These are phyloP conservation scores for Galerucella pusilla DNA, from an alignment of 2,888 invertebrate genomes.

Conservation along the genomic window DNA sequence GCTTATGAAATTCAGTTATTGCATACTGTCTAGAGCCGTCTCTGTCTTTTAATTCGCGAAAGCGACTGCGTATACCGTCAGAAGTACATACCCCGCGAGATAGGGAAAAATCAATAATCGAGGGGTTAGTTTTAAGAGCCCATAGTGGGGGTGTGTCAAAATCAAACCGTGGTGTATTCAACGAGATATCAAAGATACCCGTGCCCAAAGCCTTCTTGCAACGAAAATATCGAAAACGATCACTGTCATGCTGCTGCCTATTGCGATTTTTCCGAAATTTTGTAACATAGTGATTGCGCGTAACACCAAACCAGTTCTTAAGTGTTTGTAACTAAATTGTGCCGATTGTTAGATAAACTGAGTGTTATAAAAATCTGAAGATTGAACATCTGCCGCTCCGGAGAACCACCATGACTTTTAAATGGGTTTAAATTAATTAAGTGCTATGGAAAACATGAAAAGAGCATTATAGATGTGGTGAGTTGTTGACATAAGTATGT, in stretches of 20 bases:
- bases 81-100: constrained; percentile 46
- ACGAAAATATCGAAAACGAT: constrained; percentile 25
- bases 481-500: constrained; percentile 22
- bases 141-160: constrained; percentile 61
- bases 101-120: constrained; percentile 59
- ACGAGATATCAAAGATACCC: constrained; percentile 25
- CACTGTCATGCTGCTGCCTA: constrained; percentile 28
- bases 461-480: constrained; percentile 26
- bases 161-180: constrained; percentile 35
- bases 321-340: constrained; percentile 18
- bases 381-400: constrained; percentile 36
- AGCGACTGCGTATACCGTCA: constrained; percentile 57
- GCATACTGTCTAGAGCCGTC: not conserved
- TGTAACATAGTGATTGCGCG: constrained; percentile 21
- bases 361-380: constrained; percentile 19
- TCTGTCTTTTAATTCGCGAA: constrained; percentile 23
- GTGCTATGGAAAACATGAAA: constrained; percentile 12
- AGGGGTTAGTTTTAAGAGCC: constrained; percentile 49
- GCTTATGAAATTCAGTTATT: not conserved
- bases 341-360: constrained; percentile 20
- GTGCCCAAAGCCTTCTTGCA: constrained; percentile 23
- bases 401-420: constrained; percentile 31
- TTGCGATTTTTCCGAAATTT: constrained; percentile 17
- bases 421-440: constrained; percentile 28
- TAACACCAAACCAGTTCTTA: constrained; percentile 22